phyloP scores from a whole-genome alignment of 2,113 vertebrate genomes.

The Turdus rufiventris region DNA sequence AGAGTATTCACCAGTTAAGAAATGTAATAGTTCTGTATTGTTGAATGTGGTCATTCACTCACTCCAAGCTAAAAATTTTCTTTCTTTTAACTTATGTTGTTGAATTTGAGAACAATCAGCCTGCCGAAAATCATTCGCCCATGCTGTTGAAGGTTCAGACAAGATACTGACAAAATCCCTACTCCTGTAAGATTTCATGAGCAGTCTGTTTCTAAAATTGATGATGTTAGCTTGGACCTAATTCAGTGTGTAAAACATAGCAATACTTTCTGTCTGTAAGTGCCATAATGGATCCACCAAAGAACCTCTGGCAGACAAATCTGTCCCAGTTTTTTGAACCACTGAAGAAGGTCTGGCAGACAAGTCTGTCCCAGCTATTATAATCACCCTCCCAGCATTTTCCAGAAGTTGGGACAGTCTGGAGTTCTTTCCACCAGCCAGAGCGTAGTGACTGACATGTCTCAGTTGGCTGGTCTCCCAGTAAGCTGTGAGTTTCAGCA shows the following conservation, averaged over 20 bases:
- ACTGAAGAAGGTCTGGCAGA: background rate
- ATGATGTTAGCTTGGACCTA: background rate
- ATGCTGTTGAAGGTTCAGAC: background rate
- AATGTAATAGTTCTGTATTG: background rate
- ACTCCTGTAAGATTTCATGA: background rate
- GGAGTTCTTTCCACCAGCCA: background rate
- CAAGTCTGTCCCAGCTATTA: background rate
- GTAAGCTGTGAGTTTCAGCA: background rate
- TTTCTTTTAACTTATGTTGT: background rate
- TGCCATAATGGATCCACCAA: background rate
- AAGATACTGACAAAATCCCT: background rate
- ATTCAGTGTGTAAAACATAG: background rate
- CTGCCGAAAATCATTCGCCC: background rate
- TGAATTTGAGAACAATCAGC: background rate
- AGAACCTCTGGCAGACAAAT: background rate
- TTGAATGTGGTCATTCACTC: background rate
- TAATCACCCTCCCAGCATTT: background rate
- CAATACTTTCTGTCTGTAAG: background rate
- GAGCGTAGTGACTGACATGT: background rate
- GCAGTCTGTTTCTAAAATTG: background rate
- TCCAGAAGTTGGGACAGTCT: background rate
- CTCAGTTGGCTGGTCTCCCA: background rate
- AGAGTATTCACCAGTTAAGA: background rate
- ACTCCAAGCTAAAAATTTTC: background rate
- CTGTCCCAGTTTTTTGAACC: background rate